Evolutionary conservation across 2,888 invertebrate genomes (phyloP).

Genomic region (Eucera pruinosa): DNA sequence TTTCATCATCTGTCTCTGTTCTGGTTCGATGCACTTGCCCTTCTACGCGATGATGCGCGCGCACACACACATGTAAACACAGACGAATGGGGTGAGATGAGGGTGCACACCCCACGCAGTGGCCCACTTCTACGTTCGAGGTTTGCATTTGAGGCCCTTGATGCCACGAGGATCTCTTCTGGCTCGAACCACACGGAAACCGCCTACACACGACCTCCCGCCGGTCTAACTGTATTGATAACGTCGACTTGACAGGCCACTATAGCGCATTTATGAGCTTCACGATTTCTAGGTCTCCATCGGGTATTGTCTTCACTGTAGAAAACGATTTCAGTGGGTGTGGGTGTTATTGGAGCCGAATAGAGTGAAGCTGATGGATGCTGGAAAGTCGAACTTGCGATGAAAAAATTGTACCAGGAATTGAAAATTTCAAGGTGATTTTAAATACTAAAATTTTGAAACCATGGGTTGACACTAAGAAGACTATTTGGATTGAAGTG

Average conservation of each 20-base stretch:
- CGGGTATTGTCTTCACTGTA: slow-evolving; percentile 23
- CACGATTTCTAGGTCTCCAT: slow-evolving; percentile 18
- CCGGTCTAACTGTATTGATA: slow-evolving; percentile 45
- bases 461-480: too few species aligned
- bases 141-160: slow-evolving; percentile 64
- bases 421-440: too few species aligned
- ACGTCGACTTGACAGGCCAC: slow-evolving; percentile 26
- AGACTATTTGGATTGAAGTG: too few species aligned
- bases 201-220: slow-evolving; percentile 26
- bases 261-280: slow-evolving; percentile 31
- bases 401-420: too few species aligned
- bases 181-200: slow-evolving; percentile 42
- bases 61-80: slow-evolving; percentile 16
- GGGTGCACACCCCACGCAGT: slow-evolving; percentile 36
- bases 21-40: slow-evolving; percentile 35
- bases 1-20: slow-evolving; percentile 31
- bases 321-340: not conserved
- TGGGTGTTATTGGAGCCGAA: not conserved
- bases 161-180: slow-evolving; percentile 58
- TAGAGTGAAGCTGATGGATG: not conserved
- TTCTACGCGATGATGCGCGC: not conserved
- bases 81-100: slow-evolving; percentile 48
- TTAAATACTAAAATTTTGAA: too few species aligned
- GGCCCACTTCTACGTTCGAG: slow-evolving; percentile 58
- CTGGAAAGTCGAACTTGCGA: too few species aligned